phyloP scores from a whole-genome alignment of 2,113 vertebrate species.

The Cettia cetti region DNA sequence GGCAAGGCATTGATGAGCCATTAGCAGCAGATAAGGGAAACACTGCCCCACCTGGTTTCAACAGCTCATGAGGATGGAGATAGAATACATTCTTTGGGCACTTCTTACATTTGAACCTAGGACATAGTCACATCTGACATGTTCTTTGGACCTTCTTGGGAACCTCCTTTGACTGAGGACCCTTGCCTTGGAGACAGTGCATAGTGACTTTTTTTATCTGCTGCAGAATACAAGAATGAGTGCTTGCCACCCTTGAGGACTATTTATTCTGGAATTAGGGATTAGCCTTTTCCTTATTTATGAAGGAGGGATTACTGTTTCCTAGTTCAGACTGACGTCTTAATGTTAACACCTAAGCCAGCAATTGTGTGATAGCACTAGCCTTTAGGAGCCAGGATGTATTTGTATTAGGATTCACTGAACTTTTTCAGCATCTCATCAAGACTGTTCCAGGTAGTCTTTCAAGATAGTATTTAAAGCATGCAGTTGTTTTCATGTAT shows the following conservation, averaged over 20 bases:
- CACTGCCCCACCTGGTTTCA: too few relatives aligned
- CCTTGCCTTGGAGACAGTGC: neutral
- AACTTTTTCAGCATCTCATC: neutral
- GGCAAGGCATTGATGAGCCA: too few relatives aligned
- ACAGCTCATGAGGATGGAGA: too few relatives aligned
- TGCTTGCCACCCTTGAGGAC: neutral
- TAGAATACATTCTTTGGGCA: too few relatives aligned
- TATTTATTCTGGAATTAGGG: neutral
- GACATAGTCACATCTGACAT: neutral
- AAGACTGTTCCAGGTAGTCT: neutral
- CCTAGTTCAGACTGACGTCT: neutral
- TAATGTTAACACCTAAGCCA: neutral
- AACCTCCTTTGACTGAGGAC: neutral
- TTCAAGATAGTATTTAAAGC: neutral
- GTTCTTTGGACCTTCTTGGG: neutral
- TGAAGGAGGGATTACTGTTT: neutral
- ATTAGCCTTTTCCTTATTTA: neutral
- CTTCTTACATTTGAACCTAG: too few relatives aligned
- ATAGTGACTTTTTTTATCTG: neutral
- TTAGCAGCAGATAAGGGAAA: too few relatives aligned
- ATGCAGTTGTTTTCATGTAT: neutral
- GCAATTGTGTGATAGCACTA: neutral
- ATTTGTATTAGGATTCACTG: neutral
- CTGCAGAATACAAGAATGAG: neutral
- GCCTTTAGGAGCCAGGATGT: neutral